Evolutionary conservation across 2,888 invertebrate genomes (phyloP).

Genomic region (Dysmachus trigonus): DNA sequence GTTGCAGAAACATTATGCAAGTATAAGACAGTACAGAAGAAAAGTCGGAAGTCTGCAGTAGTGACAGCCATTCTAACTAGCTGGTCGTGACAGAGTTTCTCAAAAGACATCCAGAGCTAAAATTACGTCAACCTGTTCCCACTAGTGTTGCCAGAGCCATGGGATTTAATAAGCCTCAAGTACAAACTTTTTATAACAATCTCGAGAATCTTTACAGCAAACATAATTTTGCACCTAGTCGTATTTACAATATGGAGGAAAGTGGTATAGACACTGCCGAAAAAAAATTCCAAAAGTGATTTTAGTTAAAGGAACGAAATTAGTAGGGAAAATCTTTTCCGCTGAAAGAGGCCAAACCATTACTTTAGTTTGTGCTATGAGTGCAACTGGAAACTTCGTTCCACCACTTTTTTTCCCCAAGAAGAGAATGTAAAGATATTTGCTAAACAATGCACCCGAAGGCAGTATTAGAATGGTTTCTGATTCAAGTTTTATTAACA

Average conservation of each 20-base stretch:
- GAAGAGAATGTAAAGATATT: not conserved
- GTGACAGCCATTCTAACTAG: too few relatives aligned
- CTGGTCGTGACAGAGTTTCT: not conserved
- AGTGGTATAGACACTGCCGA: not conserved
- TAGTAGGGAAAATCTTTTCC: not conserved
- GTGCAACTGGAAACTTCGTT: not conserved
- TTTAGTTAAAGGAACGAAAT: not conserved
- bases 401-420: not conserved
- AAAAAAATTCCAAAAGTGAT: not conserved
- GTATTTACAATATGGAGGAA: not conserved
- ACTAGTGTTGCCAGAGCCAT: slow-evolving; percentile 6
- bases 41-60: too few relatives aligned
- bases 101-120: not conserved
- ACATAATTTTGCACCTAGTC: not conserved
- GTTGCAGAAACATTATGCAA: too few relatives aligned
- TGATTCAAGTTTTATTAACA: slow-evolving; percentile 27
- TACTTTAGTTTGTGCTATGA: not conserved
- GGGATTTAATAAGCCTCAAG: slow-evolving; percentile 2
- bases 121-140: not conserved
- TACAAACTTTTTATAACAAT: not conserved
- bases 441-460: slow-evolving; percentile 6
- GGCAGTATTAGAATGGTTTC: not conserved
- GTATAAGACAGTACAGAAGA: too few relatives aligned
- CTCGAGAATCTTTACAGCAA: not conserved
- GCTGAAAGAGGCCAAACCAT: slow-evolving; percentile 11